Evolutionary conservation across 2,888 invertebrate species (phyloP), one percentile per base, ranked within the genome.

Genomic region (Phengaris arion): DNA sequence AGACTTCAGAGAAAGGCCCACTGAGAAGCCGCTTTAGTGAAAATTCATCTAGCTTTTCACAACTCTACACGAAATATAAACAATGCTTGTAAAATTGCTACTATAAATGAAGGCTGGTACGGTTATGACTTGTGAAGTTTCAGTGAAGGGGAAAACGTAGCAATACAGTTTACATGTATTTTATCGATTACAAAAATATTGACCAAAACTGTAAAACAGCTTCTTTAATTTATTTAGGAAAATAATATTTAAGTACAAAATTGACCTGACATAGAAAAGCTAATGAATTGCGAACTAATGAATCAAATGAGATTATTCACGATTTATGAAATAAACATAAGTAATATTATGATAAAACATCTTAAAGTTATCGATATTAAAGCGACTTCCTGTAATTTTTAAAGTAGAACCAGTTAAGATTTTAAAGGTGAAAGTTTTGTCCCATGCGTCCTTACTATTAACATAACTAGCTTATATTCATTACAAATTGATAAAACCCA

Each of bases 361-460:
- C 15, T 15, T 8, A 46, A 48, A 13, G n/a, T 69, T 9, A 15
- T 52, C 22, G 4, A 70, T 70, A 22, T 70, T 22, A 52, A 35
- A 64, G 35, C 6, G 12, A 64, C 22, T 22, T 70, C 69, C 70
- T 70, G 51, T 70, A 4, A 15, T 70, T 51, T 70, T 52, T 13
- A 70, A 70, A 10, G 8, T 52, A 22, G 15, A 52, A 70, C 70
- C 51, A 7, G 70, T 51, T 22, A 51, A 12, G 70, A 46, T 22
- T 52, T 52, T 52, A 70, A 70, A 70, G 70, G 52, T 70, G 70
- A 70, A 70, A 70, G 70, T 69, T 48, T 15, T 52, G 22, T 70
- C 22, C 59, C 13, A 64, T 64, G 35, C 12, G 12, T 64, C 35
- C 59, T 59, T 22, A 59, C 22, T 3, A 22, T 59, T 59, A 22